Base-by-base conservation (phyloP, 1,140 invertebrate genomes). In the Drosophila lacertosa region DNA sequence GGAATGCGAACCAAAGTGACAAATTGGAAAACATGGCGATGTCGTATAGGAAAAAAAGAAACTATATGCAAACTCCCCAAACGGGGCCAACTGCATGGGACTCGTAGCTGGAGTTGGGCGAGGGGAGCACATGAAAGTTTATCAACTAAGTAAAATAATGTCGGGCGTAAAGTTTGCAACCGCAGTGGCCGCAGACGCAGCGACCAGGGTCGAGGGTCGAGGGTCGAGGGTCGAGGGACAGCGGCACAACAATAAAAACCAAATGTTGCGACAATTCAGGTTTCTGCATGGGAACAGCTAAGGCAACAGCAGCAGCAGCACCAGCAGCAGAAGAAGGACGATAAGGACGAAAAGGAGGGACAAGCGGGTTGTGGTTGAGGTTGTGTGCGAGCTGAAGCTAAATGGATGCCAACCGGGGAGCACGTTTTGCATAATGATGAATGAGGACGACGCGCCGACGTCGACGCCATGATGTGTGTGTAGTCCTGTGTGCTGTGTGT, bases 391-490 rank as follows among this genome's bases (percentile, higher is more conserved):
- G 64, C 32, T 37, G 50, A 48, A 68, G 64, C 77, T 68, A 71
- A 88, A 68, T 74, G 82, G 81, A 78, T 63, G 70, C 63, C 81
- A 88, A 33, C 62, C 48, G 70, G 64, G 74, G 63, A 77, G 74
- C 82, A 86, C 82, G 82, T 86, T 86, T 88, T 86, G 82, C 82
- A 88, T 86, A 86, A 86, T 86, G 81, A 86, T 86, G 81, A 86
- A 86, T 82, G 82, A 82, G 74, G 77, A 74, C 72, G 81, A 76
- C 63, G 80, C 60, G 78, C 73, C 54, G 44, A 53, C 67, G 69
- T 4, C 20, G 40, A 55, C 51, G 50, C 48, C 73, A 53, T 29
- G 26, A 29, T 29, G 26, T 29, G 26, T 29, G 26, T 29, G 60
- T 60, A 67, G 47, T 65, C 63, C 71, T 73, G 80, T 72, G 66